These are phyloP conservation scores for Drosophila basisetae DNA, from an alignment of 2,888 invertebrate species.

Conservation along the genomic window DNA sequence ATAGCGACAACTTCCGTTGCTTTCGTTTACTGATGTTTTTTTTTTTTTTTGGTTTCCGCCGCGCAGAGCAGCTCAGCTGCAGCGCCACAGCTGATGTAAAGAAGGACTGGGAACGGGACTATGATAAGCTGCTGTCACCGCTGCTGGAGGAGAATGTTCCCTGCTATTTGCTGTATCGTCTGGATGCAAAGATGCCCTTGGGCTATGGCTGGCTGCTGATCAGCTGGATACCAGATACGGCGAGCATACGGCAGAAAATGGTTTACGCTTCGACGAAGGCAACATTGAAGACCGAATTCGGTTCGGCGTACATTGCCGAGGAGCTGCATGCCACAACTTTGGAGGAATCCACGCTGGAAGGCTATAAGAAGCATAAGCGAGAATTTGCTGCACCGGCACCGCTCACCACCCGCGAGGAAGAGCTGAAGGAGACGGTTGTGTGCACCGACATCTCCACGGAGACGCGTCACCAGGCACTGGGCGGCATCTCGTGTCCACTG, in stretches of 20 bases:
- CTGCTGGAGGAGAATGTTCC: slow-evolving; percentile 93
- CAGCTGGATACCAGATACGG: slow-evolving; percentile 97
- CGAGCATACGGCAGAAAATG: slow-evolving; percentile 96
- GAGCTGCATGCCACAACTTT: slow-evolving; percentile 95
- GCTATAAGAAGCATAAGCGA: slow-evolving; percentile 92
- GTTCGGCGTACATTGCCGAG: slow-evolving; percentile 96
- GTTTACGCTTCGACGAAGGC: slow-evolving; percentile 98
- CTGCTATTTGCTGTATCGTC: slow-evolving; percentile 94
- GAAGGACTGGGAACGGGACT: slow-evolving; percentile 94
- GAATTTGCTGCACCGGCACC: slow-evolving; percentile 94
- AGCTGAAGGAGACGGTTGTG: slow-evolving; percentile 91
- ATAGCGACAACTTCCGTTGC: slow-evolving; percentile 6
- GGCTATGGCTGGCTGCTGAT: slow-evolving; percentile 97
- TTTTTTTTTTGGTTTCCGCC: background rate
- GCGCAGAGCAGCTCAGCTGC: slow-evolving; percentile 91
- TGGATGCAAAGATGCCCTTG: slow-evolving; percentile 91
- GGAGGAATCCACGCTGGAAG: slow-evolving; percentile 92
- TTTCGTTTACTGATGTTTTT: slow-evolving; percentile 7
- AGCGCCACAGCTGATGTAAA: slow-evolving; percentile 89
- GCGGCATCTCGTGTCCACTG: slow-evolving; percentile 96
- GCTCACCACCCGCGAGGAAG: slow-evolving; percentile 94
- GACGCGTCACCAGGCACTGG: slow-evolving; percentile 94
- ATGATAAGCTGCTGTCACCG: slow-evolving; percentile 90
- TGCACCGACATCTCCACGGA: slow-evolving; percentile 92
- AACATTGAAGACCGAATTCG: slow-evolving; percentile 98